Base-by-base conservation (phyloP, 2,113 vertebrate genomes). In the Etia nguti region DNA sequence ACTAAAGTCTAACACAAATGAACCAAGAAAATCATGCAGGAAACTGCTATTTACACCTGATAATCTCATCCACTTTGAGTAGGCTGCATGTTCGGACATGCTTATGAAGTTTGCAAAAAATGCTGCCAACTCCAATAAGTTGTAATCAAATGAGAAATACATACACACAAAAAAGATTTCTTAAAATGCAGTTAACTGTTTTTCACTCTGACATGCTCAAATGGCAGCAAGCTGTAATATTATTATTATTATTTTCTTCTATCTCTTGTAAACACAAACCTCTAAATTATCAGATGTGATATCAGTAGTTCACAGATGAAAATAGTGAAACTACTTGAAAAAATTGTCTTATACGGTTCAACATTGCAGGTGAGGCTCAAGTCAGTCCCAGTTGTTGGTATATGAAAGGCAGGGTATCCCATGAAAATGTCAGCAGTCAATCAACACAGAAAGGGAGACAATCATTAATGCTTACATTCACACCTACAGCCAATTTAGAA, bases 11-110 rank as follows among this genome's bases (percentile, higher is more conserved):
- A 26, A 46, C 41, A 73, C 0, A 70, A 70, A 46, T 24, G 36
- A 70, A 70, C 65, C 65, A 43, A 2, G 8, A 10, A 3, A 48
- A 48, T 11, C 41, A 18, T 75, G 70, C 43, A 48, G 41, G 4
- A 1, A 75, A 48, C 29, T 29, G 2, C 2, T 29, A 0, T 11
- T 29, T 29, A 12, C 60, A 65, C 2, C 24, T 8, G 43, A 50
- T 31, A 75, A 48, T 48, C 15, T 48, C 24, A 29, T 75, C 29
- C 24, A 75, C 43, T 29, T 22, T 48, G 41, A 73, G 48, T 48
- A 7, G 24, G 24, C 43, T 11, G 10, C 43, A 29, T 29, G 2
- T 29, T 20, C 34, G 0, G 1, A 65, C 60, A 65, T 65, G 3
- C 1, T 75, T 2, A 18, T 20, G 15, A 48, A 29, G 24, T 29